Conservation (phyloP, 30 jellyfish, hydroid and myxozoan genomes). For the Aurelia aurita region DNA sequence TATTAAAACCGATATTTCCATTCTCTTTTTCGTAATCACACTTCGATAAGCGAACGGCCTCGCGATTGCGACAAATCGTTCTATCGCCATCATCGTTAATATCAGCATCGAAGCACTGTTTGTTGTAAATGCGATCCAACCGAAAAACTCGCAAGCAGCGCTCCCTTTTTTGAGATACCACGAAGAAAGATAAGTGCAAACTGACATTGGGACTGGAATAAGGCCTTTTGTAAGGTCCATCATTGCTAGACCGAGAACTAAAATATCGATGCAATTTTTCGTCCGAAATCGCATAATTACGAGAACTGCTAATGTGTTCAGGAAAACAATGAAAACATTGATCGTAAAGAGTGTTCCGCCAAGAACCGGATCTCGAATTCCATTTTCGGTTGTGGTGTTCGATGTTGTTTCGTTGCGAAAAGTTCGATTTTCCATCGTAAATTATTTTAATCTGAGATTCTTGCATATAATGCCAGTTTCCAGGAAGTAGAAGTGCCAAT, state of each 20-base stretch:
- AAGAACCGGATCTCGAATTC: constrained; percentile 62
- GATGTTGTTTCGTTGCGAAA: constrained; percentile 4
- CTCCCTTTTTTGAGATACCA: constrained; percentile 57
- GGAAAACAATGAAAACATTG: constrained; percentile 61
- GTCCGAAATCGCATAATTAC: constrained; percentile 83
- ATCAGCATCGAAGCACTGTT: constrained; percentile 92
- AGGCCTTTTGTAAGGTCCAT: constrained; percentile 89
- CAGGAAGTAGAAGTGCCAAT: too few relatives aligned
- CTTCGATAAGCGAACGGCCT: constrained; percentile 81
- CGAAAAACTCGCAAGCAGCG: constrained; percentile 77
- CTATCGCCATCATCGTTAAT: constrained; percentile 86
- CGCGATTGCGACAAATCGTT: constrained; percentile 85
- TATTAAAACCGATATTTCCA: constrained; percentile 46
- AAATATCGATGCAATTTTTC: constrained; percentile 73
- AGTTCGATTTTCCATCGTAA: constrained; percentile 1
- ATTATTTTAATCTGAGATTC: too few relatives aligned
- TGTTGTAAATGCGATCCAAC: constrained; percentile 92
- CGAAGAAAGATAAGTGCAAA: constrained; percentile 63
- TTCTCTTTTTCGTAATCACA: constrained; percentile 71
- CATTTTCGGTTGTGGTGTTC: constrained; percentile 5
- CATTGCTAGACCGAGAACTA: constrained; percentile 83
- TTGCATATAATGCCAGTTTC: too few relatives aligned
- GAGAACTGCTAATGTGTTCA: constrained; percentile 70
- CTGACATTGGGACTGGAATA: constrained; percentile 89
- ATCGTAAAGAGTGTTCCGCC: constrained; percentile 85